Evolutionary conservation across 1,140 invertebrate species (phyloP), one percentile per base, ranked within the genome.

Genomic region (Sycophaga agraensis): DNA sequence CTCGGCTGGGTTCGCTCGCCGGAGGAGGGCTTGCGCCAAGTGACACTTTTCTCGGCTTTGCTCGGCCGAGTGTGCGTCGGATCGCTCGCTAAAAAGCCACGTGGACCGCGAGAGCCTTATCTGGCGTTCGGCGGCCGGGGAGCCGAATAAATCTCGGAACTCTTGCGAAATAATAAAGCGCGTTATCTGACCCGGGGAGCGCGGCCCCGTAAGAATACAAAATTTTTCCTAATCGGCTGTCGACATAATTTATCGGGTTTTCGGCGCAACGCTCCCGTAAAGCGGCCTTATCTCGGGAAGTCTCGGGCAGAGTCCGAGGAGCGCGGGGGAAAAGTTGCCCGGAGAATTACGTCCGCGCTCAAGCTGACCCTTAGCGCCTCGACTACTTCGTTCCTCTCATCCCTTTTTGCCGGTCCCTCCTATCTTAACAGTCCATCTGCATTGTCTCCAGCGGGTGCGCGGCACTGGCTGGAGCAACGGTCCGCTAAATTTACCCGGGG

Each of bases 391-490:
- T 35, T 51, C 43, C 49, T 57, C 40, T 24, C 11, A 16, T 56
- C 28, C 24, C 53, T 28, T 16, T 39, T 48, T 51, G 45, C 24
- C 26, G 19, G 21, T 4, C 51, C 19, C 70, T 65, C 59, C 70
- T 79, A 80, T 80, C 78, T 78, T 73, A 77, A 77, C 70, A 72
- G 68, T 68, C 71, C 50, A 80, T 80, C 77, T 77, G 77, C 74
- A 76, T 78, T 78, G 77, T 78, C 28, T 31, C 11, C 5, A 31
- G 28, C 11, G 11, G 11, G 11, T 31, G 28, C 5, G 28, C 28
- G 28, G 11, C 28, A 31, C 40, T 17, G 12, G 21, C 31, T 31
- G 28, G 28, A 6, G 28, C 11, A 4, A 31, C 28, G 28, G 28
- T 11, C 28, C 5, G 16, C 50, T 43, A 66, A 70, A 67, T 74